Base-by-base conservation (phyloP, 2,797 vertebrate genomes). In the Pantherophis alleghaniensis region DNA sequence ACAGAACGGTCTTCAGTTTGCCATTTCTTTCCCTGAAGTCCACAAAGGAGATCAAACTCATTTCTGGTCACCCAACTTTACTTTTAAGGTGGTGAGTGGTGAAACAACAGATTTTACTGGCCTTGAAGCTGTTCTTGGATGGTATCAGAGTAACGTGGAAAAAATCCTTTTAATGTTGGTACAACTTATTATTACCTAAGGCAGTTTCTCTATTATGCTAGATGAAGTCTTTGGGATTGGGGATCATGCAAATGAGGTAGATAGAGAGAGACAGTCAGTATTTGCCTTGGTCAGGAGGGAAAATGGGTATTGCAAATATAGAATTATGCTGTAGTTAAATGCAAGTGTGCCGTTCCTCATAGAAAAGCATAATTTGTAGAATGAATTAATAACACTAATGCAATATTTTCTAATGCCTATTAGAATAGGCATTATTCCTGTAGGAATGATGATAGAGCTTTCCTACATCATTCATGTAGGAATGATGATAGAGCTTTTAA, bases 401-500 rank as follows among this genome's bases (percentile, higher is more conserved):
- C 53, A 16, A 57, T 42, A 91, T 93, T 88, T 91, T 2, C 90
- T 95, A 96, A 97, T 94, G 95, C 95, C 94, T 94, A 96, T 96
- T 94, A 92, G 89, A 97, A 94, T 92, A 60, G 92, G 37, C 37
- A 37, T 37, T 37, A 37, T 37, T 37, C 37, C n/a, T 96, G 92
- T 93, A 83, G 86, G 95, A 95, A 93, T 93, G 91, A 96, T 95
- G 47, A 74, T 37, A 74, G 69, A 16, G 6, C 69, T 37, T 28
- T 56, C n/a, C n/a, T n/a, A n/a, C n/a, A n/a, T n/a, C n/a, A n/a
- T n/a, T n/a, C n/a, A 93, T 96, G 92, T 93, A 83, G 86, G 95
- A 95, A 93, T 93, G 91, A 96, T 95, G 47, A 74, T 37, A 74
- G 69, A 16, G 6, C 69, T 37, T 28, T 56, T 87, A 18, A 56